phyloP scores from a whole-genome alignment of 1,140 invertebrate genomes.

The Andrena cerasifolii region DNA sequence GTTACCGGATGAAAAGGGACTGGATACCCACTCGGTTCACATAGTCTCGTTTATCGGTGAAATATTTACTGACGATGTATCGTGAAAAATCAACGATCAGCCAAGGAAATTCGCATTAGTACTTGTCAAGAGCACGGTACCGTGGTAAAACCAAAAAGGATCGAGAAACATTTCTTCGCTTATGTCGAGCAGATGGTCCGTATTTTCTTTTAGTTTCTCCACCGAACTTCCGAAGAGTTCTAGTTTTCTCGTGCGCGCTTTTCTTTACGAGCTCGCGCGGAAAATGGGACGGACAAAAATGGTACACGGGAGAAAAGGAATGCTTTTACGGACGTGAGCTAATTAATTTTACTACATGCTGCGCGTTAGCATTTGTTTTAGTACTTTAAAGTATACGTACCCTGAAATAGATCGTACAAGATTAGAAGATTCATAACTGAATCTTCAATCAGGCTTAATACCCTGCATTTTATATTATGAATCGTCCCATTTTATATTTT shows the following conservation, averaged over 20 bases:
- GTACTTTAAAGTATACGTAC: not conserved
- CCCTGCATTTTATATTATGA: no score
- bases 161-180: slow-evolving; percentile 38
- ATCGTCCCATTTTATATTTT: no score
- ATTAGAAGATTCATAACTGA: not conserved
- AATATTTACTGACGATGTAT: slow-evolving; percentile 49
- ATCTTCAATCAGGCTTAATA: no score
- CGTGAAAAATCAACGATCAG: slow-evolving; percentile 22
- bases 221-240: slow-evolving; percentile 36
- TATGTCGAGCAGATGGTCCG: slow-evolving; percentile 49
- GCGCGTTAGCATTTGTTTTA: not conserved
- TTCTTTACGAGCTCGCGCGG: not conserved
- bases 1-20: not conserved
- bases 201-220: slow-evolving; percentile 52
- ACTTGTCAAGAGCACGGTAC: slow-evolving; percentile 58
- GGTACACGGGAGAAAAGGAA: not conserved
- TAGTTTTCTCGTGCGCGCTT: not conserved
- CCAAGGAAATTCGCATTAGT: slow-evolving; percentile 57
- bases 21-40: not conserved
- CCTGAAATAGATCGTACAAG: not conserved
- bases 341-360: slow-evolving; percentile 28
- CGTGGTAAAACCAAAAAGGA: slow-evolving; percentile 31
- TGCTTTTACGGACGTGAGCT: not conserved
- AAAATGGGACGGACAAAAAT: not conserved
- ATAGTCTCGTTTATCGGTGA: slow-evolving; percentile 25